Base-by-base conservation (phyloP, 2,797 vertebrate genomes). In the Coranthus polyacanthus region DNA sequence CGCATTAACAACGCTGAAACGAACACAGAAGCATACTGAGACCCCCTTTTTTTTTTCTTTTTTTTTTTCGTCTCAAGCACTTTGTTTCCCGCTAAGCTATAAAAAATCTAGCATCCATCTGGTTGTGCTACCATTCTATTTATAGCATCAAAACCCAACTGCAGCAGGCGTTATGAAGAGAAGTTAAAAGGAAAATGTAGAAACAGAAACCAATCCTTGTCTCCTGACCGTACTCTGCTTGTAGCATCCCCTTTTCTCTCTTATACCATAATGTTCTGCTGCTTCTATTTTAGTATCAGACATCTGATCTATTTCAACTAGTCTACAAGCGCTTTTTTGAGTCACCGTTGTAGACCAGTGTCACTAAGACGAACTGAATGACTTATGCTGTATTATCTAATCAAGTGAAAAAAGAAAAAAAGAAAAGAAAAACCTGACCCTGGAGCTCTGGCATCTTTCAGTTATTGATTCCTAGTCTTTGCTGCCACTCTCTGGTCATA, bases 401-500 rank as follows among this genome's bases (percentile, higher is more conserved):
- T 32, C 29, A 32, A 8, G 10, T 32, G 8, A 2, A 2, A 1
- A 3, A 32, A 32, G 10, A 1, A 32, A 2, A 2, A 1, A 3
- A 32, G 10, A 32, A 1, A 32, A 32, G n/a, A n/a, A 32, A 41
- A 49, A 56, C 42, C 18, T 26, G 26, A 6, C 38, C 18, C 22
- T 56, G 41, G 21, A 47, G 42, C 32, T 54, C 34, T 21, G 18
- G 34, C 38, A 61, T 56, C 41, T 3, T 16, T 21, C 34, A 39
- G 20, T 63, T 37, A 46, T 34, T 18, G 38, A 46, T 67, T n/a
- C n/a, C 26, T 9, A 68, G 56, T 44, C 77, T 73, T 43, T 72
- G 55, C 68, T 79, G 59, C 66, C 77, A 78, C 65, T 29, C 69
- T 18, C 66, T 83, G 76, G 76, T 17, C 57, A 69, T 11, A 56